Base-by-base conservation (phyloP, 2,113 vertebrate genomes). In the Suricata suricatta region DNA sequence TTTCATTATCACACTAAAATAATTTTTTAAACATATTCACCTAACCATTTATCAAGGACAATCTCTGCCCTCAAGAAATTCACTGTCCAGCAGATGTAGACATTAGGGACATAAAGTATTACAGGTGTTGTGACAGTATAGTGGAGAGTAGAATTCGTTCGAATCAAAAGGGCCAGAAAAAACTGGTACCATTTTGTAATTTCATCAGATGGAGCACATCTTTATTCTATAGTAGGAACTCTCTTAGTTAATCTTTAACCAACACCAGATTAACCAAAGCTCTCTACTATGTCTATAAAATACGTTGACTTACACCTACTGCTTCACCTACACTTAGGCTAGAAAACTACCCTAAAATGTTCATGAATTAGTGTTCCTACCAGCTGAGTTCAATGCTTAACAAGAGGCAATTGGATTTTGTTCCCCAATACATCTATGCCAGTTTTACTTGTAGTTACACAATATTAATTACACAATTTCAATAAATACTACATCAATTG, bases 381-480 rank as follows among this genome's bases (percentile, higher is more conserved):
- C 11, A 9, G 17, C 50, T 64, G n/a, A 90, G 38, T 16, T 83
- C 23, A 15, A 63, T 60, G 10, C 89, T 86, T 81, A 92, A 15
- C 5, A 80, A 93, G 47, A 88, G 25, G 44, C 25, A 52, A 64
- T 3, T 47, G 31, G 50, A 9, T 63, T 94, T 93, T 47, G 31
- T 92, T 50, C 83, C 82, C 38, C 89, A 93, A 35, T 69, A 86
- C 13, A 14, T 54, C 50, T 60, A 74, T 64, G 29, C 21, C 71
- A 33, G 29, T 80, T 93, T 93, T 64, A n/a, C 50, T 64, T 88
- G 66, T 66, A 88, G 50, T 57, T 74, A 38, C 17, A 88, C 41
- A 81, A 68, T 50, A 86, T 41, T 64, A 96, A 96, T 71, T 85
- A 88, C 1, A 71, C n/a, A 88, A 85, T 60, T 90, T 80, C 66